Percentiles rank a stretch among this genome's conserved stretches.
Conservation (phyloP, 1,140 invertebrate genomes). For the Whitmania pigra region DNA sequence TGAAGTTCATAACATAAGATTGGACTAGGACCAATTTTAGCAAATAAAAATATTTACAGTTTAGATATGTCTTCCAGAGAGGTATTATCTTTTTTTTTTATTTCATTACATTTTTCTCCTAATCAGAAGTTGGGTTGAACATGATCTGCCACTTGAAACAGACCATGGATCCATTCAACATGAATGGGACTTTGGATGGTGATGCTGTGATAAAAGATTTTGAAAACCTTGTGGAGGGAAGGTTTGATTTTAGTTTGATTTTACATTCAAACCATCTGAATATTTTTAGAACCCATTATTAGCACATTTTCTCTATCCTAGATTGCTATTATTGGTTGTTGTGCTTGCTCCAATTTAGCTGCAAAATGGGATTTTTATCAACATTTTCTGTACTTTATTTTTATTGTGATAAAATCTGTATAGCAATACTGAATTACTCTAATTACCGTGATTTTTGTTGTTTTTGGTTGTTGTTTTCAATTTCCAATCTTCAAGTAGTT, state of each 20-base stretch:
- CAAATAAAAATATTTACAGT: not conserved
- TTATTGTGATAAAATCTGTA: too few relatives aligned
- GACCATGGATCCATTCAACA: constrained; percentile 11
- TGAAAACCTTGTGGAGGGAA: too few relatives aligned
- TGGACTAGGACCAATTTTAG: not conserved
- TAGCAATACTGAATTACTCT: not conserved
- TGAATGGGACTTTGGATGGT: not conserved
- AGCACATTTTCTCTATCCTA: not conserved
- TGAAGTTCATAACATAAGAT: not conserved
- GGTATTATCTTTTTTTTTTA: not conserved
- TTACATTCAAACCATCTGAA: not conserved
- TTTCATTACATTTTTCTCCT: not conserved
- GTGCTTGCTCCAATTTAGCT: not conserved
- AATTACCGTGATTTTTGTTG: not conserved
- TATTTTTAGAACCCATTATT: not conserved
- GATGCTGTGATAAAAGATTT: not conserved
- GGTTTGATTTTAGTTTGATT: not conserved
- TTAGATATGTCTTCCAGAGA: not conserved
- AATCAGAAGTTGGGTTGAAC: constrained; percentile 5
- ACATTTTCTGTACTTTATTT: too few relatives aligned
- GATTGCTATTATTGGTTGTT: not conserved
- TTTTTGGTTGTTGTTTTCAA: not conserved
- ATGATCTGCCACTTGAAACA: constrained; percentile 11
- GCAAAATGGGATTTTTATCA: not conserved
- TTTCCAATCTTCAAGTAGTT: not conserved